A percentile compares a stretch with the other conserved stretches of the same genome.
Evolutionary conservation across 2,113 vertebrate species (phyloP).

Genomic region (Oreochromis tanganicae): DNA sequence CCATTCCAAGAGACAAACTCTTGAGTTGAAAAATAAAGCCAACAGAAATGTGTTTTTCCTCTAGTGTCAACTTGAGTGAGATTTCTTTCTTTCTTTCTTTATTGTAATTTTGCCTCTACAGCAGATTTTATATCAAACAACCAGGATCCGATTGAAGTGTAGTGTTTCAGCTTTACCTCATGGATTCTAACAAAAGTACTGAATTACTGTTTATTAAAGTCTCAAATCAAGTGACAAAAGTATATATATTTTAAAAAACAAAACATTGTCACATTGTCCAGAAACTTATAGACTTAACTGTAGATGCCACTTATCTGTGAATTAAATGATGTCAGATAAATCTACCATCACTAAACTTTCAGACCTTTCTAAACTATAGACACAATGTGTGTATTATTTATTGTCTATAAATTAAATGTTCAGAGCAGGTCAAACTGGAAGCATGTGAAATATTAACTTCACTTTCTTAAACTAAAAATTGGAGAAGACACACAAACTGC

Average conservation of each 20-base stretch:
- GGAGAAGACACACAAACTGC: background rate
- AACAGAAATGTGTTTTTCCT: background rate
- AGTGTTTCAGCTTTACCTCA: background rate
- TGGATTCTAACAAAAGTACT: background rate
- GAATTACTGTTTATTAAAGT: background rate
- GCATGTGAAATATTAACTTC: background rate
- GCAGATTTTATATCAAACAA: background rate
- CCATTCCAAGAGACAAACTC: background rate
- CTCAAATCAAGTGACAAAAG: background rate
- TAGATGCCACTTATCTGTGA: background rate
- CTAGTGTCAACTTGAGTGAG: background rate
- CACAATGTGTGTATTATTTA: background rate
- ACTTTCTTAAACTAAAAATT: background rate
- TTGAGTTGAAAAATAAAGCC: background rate
- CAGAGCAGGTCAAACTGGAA: background rate
- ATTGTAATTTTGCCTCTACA: background rate
- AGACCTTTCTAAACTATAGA: background rate
- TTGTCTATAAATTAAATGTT: background rate
- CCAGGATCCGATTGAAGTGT: background rate
- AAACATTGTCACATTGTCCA: background rate
- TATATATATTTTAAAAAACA: rapidly evolving
- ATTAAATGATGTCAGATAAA: background rate
- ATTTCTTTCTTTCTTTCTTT: background rate
- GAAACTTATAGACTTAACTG: background rate
- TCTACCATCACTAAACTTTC: background rate